Conservation (phyloP, 2,113 vertebrate species). For the Lamprotornis superbus region DNA sequence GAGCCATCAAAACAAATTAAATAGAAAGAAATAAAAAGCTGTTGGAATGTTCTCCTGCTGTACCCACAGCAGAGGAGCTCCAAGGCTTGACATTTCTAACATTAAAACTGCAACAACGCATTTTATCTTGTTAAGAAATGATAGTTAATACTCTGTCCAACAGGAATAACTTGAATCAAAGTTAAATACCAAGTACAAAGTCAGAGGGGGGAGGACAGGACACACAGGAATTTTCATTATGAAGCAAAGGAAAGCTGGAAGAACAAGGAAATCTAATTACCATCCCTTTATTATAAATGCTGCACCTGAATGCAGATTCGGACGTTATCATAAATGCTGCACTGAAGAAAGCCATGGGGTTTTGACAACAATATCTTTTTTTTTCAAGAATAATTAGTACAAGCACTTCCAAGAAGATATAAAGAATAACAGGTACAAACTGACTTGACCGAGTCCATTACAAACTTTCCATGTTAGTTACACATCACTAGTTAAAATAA, state of each 20-base stretch:
- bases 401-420: conserved; percentile 35
- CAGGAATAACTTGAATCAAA: conserved; percentile 63
- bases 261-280: conserved; percentile 50
- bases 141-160: conserved; percentile 41
- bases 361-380: conserved; percentile 62
- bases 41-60: background rate
- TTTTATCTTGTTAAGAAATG: conserved; percentile 32
- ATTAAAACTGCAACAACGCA: background rate
- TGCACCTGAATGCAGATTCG: conserved; percentile 50
- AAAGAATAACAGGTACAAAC: conserved; percentile 49
- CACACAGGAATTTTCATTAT: conserved; percentile 47
- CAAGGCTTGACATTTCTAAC: background rate
- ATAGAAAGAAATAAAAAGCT: background rate
- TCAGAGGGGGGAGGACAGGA: conserved; percentile 38
- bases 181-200: conserved; percentile 57
- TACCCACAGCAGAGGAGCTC: background rate
- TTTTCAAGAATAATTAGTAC: conserved; percentile 34
- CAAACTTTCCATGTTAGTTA: background rate
- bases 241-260: background rate
- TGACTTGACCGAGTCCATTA: background rate
- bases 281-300: conserved; percentile 16
- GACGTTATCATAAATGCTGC: conserved; percentile 34
- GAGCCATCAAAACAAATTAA: background rate
- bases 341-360: conserved; percentile 5
- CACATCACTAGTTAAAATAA: background rate